Percentiles rank a stretch among this genome's conserved stretches.
phyloP scores from a whole-genome alignment of 1,140 invertebrate species.

The Gonatopus flavifemur region DNA sequence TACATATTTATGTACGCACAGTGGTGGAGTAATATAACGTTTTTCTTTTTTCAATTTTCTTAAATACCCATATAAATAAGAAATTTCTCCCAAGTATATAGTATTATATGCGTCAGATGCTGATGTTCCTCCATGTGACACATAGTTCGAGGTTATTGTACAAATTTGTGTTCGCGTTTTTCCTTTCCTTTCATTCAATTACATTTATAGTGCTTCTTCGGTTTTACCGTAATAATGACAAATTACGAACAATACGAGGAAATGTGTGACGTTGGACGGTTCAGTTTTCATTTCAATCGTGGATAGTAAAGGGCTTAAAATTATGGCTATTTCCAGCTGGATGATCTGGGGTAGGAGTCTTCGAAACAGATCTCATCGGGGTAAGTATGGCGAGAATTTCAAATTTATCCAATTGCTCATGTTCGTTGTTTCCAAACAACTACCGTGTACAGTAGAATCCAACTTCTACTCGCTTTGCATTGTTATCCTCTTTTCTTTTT shows the following conservation, averaged over 20 bases:
- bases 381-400: constrained; percentile 34
- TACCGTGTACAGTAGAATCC: no score
- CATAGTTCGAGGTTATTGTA: no score
- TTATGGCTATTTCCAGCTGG: constrained; percentile 57
- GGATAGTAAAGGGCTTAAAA: constrained; percentile 43
- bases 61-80: no score
- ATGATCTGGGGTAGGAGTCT: constrained; percentile 53
- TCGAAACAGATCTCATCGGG: constrained; percentile 48
- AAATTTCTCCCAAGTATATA: no score
- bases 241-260: constrained; percentile 19
- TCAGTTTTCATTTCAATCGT: constrained; percentile 32
- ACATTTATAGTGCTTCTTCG: constrained; percentile 17
- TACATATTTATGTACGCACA: no score
- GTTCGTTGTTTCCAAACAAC: no score
- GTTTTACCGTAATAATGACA: constrained; percentile 31
- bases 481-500: constrained; percentile 13
- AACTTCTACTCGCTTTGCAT: neutral
- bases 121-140: no score
- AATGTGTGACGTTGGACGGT: constrained; percentile 30
- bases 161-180: constrained; percentile 12
- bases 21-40: no score
- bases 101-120: no score
- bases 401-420: constrained; percentile 2
- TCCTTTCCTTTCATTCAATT: constrained; percentile 17
- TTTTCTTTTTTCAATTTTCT: no score